Conservation (phyloP, 2,888 invertebrate species). For the Fabriciana adippe region DNA sequence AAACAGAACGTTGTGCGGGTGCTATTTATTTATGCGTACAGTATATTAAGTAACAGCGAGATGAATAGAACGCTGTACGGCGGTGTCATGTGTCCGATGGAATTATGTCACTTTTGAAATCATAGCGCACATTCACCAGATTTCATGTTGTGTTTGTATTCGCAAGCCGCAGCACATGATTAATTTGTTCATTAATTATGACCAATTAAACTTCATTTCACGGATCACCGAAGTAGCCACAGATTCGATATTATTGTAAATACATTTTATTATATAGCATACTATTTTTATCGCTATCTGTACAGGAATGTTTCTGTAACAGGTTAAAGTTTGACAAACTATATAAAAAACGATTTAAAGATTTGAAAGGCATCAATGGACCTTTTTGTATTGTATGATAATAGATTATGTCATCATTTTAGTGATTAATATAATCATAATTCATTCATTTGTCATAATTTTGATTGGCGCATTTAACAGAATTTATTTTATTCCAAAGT, state of each 20-base stretch:
- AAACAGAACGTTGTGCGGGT: conserved; percentile 1
- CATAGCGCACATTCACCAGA: conserved; percentile 40
- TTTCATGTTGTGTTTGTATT: conserved; percentile 41
- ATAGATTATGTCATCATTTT: too few relatives aligned
- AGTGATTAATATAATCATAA: too few relatives aligned
- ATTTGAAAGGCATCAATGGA: too few relatives aligned
- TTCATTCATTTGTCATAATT: too few relatives aligned
- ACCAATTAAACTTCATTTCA: conserved; percentile 43
- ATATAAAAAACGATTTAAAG: too few relatives aligned
- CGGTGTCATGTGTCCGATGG: conserved; percentile 32
- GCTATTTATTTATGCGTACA: conserved; percentile 17
- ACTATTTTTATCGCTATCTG: too few relatives aligned
- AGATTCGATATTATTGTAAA: conserved; percentile 34
- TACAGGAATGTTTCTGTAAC: too few relatives aligned
- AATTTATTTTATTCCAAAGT: too few relatives aligned
- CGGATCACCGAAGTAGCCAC: conserved; percentile 36
- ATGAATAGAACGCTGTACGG: conserved; percentile 31
- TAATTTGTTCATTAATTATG: conserved; percentile 44
- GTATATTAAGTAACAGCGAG: conserved; percentile 21
- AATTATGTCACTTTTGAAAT: conserved; percentile 38
- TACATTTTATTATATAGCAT: conserved; percentile 11
- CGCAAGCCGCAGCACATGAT: conserved; percentile 43
- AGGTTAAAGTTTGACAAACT: too few relatives aligned
- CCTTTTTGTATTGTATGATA: too few relatives aligned
- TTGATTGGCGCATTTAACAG: too few relatives aligned